A percentile compares a stretch with the other conserved stretches of the same genome.
These are phyloP conservation scores for Pseudomugil gertrudae DNA, from an alignment of 2,797 vertebrate genomes.

Conservation along the genomic window DNA sequence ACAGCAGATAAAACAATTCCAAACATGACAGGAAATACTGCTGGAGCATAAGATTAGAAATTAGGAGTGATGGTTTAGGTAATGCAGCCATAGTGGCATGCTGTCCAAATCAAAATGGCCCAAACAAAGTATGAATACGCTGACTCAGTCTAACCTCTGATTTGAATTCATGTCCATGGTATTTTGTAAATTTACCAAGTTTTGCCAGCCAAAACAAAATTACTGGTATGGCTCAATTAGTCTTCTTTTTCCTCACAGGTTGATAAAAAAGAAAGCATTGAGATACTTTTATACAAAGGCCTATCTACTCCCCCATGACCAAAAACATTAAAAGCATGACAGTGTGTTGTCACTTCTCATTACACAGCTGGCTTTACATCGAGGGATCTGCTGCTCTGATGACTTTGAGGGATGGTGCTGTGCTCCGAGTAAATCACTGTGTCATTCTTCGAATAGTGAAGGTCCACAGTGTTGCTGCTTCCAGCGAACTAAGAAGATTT, in stretches of 20 bases:
- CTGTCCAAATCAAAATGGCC: slow-evolving; percentile 38
- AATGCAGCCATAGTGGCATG: slow-evolving; percentile 11
- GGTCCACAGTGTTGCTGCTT: slow-evolving; percentile 43
- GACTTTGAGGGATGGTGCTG: slow-evolving; percentile 69
- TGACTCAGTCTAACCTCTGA: slow-evolving; percentile 15
- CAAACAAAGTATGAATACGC: slow-evolving; percentile 18
- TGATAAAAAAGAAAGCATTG: slow-evolving; percentile 29
- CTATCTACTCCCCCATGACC: slow-evolving; percentile 54
- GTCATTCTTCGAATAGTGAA: slow-evolving; percentile 58
- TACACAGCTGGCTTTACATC: slow-evolving; percentile 69
- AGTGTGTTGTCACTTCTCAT: slow-evolving; percentile 76
- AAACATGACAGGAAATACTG: slow-evolving; percentile 53
- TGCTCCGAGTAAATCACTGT: slow-evolving; percentile 68
- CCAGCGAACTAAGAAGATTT: slow-evolving; percentile 63
- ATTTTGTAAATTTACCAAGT: slow-evolving; percentile 4
- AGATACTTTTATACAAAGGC: slow-evolving; percentile 31
- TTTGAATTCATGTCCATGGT: slow-evolving; percentile 6
- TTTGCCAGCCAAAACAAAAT: slow-evolving; percentile 16
- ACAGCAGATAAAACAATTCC: slow-evolving; percentile 62
- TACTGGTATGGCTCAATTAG: slow-evolving; percentile 43
- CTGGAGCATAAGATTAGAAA: slow-evolving; percentile 33
- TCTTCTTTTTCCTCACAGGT: slow-evolving; percentile 13
- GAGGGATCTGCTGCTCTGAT: slow-evolving; percentile 50
- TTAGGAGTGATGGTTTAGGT: not conserved
- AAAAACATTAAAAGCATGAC: slow-evolving; percentile 68